phyloP scores from a whole-genome alignment of 2,888 invertebrate genomes.

The Chrysolina oricalcia region DNA sequence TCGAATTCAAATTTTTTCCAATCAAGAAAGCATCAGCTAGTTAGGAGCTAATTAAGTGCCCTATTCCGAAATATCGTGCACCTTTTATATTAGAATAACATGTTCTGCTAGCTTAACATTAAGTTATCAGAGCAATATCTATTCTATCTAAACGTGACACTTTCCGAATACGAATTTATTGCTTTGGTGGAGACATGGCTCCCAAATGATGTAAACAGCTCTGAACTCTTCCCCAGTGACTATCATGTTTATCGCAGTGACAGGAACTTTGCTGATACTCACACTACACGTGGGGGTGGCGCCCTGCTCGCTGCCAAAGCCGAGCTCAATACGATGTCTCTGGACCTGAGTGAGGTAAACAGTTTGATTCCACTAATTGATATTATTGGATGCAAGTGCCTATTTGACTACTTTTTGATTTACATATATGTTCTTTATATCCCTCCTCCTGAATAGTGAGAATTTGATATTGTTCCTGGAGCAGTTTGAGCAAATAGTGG shows the following conservation, averaged over 20 bases:
- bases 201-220: neutral
- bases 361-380: neutral
- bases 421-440: neutral
- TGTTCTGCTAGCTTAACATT: too few species aligned
- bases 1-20: too few species aligned
- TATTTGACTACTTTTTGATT: neutral
- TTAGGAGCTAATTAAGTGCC: too few species aligned
- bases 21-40: too few species aligned
- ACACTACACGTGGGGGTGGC: neutral
- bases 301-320: neutral
- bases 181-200: constrained; percentile 4
- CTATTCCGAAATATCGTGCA: too few species aligned
- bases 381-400: neutral
- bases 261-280: neutral
- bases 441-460: neutral
- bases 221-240: neutral
- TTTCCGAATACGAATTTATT: too few species aligned
- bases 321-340: too few species aligned
- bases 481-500: neutral
- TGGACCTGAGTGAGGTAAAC: neutral
- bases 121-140: too few species aligned
- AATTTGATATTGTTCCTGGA: neutral
- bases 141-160: neutral
- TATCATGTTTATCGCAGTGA: too few species aligned
- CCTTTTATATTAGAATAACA: too few species aligned